These are phyloP conservation scores for Cheilosia vernalis DNA, from an alignment of 2,888 invertebrate genomes.

Conservation along the genomic window DNA sequence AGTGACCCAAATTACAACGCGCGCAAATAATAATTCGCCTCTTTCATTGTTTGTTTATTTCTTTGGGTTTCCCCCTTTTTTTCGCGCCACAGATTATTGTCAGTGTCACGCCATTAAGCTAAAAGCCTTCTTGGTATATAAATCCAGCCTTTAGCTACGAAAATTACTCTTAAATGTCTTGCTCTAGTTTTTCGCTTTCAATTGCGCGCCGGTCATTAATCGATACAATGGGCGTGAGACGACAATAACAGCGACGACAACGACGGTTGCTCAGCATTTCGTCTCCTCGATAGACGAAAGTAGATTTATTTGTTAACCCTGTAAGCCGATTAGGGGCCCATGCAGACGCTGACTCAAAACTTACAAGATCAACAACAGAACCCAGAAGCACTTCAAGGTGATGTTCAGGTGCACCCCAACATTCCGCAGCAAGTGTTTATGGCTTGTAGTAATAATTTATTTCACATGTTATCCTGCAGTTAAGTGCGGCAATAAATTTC, in stretches of 20 bases:
- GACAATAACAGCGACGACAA: too few species aligned
- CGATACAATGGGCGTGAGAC: conserved; percentile 31
- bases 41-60: conserved; percentile 8
- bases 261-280: not conserved
- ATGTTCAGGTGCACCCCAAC: conserved; percentile 3
- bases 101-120: conserved; percentile 36
- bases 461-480: conserved; percentile 10
- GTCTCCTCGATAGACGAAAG: not conserved
- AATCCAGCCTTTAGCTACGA: conserved; percentile 3
- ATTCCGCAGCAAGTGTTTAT: conserved; percentile 31
- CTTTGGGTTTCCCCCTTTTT: not conserved
- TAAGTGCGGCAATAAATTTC: conserved; percentile 15
- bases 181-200: conserved; percentile 41
- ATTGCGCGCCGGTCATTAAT: conserved; percentile 9
- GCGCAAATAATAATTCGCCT: conserved; percentile 7
- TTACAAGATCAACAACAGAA: not conserved
- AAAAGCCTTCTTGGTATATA: not conserved
- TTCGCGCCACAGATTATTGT: conserved; percentile 32
- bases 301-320: not conserved
- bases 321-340: not conserved
- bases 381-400: conserved; percentile 21
- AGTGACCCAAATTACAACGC: conserved; percentile 31
- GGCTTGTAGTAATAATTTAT: conserved; percentile 10
- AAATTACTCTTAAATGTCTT: conserved; percentile 14
- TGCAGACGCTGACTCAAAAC: not conserved